These are phyloP conservation scores for Ochotona curzoniae DNA, from an alignment of 2,113 vertebrate genomes.

Conservation along the genomic window DNA sequence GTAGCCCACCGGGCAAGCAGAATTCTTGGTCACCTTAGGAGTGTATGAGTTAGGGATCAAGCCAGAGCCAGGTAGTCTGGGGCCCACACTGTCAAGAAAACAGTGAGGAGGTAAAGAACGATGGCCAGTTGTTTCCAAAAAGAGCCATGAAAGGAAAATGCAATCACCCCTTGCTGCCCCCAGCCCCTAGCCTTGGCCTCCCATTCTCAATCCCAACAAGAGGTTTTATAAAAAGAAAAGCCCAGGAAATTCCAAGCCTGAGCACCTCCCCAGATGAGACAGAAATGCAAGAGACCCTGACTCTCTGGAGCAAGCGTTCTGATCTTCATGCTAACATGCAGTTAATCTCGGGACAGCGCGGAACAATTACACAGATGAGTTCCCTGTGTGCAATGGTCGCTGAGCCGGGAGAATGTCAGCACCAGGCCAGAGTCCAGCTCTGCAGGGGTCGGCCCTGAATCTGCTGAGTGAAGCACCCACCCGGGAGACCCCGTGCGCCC, in stretches of 20 bases:
- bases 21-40: conserved; percentile 26
- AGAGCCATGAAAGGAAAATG: conserved; percentile 10
- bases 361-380: conserved; percentile 88
- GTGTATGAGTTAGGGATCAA: background rate
- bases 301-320: conserved; percentile 77
- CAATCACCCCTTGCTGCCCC: no score
- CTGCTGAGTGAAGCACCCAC: conserved; percentile 81
- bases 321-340: conserved; percentile 82
- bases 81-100: background rate
- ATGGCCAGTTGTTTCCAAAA: background rate
- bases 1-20: background rate
- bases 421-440: conserved; percentile 81
- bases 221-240: conserved; percentile 62
- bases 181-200: background rate
- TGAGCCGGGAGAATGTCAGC: conserved; percentile 86
- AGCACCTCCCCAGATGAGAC: conserved; percentile 77
- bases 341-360: conserved; percentile 81
- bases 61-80: background rate
- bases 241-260: conserved; percentile 74
- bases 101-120: background rate
- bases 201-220: background rate
- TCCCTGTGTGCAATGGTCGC: conserved; percentile 89
- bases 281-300: conserved; percentile 63
- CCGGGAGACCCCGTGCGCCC: conserved; percentile 69
- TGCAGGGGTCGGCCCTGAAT: conserved; percentile 74